A percentile compares a stretch with the other conserved stretches of the same genome.
Evolutionary conservation across 1,140 invertebrate genomes (phyloP).

Genomic region (Bombus picipes): DNA sequence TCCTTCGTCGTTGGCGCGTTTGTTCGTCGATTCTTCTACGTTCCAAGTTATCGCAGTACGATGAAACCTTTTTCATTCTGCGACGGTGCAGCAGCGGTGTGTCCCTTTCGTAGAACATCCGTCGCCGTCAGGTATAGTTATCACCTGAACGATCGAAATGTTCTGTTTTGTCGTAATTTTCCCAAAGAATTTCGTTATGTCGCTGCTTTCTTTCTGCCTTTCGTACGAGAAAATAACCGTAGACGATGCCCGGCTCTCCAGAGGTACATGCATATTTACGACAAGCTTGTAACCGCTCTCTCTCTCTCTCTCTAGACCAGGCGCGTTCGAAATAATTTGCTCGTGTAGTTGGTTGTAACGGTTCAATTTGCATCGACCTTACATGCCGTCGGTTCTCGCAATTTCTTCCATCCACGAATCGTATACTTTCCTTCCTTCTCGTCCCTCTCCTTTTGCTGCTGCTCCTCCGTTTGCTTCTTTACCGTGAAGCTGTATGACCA

Average conservation of each 20-base stretch:
- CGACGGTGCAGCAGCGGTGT: not conserved
- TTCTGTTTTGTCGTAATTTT: not conserved
- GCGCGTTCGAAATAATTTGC: no score
- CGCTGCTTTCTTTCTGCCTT: not conserved
- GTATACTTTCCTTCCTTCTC: not conserved
- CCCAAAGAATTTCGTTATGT: not conserved
- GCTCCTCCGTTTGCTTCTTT: no score
- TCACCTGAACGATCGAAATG: not conserved
- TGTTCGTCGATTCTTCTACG: conserved; percentile 4
- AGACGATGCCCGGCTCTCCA: no score
- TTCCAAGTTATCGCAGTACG: not conserved
- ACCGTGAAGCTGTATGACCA: no score
- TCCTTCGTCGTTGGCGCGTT: not conserved
- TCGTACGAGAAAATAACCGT: not conserved
- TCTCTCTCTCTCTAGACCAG: not conserved
- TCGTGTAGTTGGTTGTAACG: not conserved
- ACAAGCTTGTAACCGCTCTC: conserved; percentile 33
- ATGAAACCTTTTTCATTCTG: not conserved
- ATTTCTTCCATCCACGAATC: not conserved
- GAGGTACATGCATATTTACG: conserved; percentile 5
- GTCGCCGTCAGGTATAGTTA: not conserved
- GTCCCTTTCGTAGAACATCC: no score
- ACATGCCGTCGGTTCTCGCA: not conserved
- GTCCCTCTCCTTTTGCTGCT: no score
- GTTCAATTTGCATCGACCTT: not conserved